Evolutionary conservation across 2,113 vertebrate genomes (phyloP).

Genomic region (Nicator chloris): DNA sequence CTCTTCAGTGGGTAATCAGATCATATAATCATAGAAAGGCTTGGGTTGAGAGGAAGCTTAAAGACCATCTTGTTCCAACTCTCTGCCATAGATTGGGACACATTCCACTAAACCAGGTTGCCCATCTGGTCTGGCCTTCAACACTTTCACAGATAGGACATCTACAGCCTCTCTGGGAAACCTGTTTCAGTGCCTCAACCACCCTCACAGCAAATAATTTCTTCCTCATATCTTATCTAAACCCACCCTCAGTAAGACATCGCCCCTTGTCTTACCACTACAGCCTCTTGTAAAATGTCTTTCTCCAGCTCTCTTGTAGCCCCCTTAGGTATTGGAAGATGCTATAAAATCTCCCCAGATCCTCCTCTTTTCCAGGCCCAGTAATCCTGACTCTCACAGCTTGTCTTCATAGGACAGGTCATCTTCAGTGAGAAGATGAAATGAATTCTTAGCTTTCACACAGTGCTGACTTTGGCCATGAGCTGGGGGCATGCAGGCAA

Average conservation of each 20-base stretch:
- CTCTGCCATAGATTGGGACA: neutral
- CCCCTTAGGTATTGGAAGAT: neutral
- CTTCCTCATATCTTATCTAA: neutral
- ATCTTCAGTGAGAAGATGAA: neutral
- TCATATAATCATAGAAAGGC: neutral
- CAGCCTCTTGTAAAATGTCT: neutral
- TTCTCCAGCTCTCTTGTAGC: neutral
- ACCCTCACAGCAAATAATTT: neutral
- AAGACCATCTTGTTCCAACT: neutral
- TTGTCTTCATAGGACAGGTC: neutral
- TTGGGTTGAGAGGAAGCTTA: neutral
- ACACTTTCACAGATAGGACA: neutral
- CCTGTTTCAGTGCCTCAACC: neutral
- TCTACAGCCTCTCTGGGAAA: neutral
- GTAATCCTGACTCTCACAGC: neutral
- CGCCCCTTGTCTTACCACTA: neutral
- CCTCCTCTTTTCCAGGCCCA: neutral
- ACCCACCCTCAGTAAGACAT: neutral
- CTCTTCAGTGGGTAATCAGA: accelerated
- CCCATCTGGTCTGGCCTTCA: neutral
- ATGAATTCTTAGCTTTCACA: neutral
- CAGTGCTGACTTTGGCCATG: neutral
- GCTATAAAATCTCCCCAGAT: neutral
- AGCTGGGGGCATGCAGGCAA: neutral
- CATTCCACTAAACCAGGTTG: neutral